Evolutionary conservation across 2,888 invertebrate species (phyloP).

Genomic region (Acheta domesticus): DNA sequence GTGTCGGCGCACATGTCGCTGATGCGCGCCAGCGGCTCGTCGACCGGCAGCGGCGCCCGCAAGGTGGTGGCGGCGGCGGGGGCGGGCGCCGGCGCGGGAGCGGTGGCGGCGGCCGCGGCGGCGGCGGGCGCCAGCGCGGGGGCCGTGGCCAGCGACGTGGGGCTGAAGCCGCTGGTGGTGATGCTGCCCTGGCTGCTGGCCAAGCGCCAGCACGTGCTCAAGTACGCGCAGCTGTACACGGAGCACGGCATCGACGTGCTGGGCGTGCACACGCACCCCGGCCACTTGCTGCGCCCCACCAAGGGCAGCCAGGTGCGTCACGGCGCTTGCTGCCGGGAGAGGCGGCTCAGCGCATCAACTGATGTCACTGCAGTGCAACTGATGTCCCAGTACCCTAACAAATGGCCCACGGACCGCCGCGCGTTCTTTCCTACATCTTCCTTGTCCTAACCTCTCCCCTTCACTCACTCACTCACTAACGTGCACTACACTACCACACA

Average conservation of each 20-base stretch:
- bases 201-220: conserved; percentile 48
- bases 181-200: conserved; percentile 51
- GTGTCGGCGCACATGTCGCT: not conserved
- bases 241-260: conserved; percentile 51
- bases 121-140: conserved; percentile 43
- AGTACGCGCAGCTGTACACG: conserved; percentile 49
- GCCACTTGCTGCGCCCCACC: conserved; percentile 49
- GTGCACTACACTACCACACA: too few relatives aligned
- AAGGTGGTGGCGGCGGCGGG: not conserved
- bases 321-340: too few relatives aligned
- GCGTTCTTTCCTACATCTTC: too few relatives aligned
- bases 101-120: conserved; percentile 2
- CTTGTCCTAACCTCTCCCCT: too few relatives aligned
- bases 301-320: conserved; percentile 44
- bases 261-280: conserved; percentile 47
- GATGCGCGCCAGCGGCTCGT: not conserved
- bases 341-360: too few relatives aligned
- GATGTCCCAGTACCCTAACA: too few relatives aligned
- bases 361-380: too few relatives aligned
- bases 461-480: too few relatives aligned
- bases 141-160: conserved; percentile 19
- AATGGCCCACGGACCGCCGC: too few relatives aligned
- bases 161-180: conserved; percentile 44
- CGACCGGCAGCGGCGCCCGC: not conserved
- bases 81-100: not conserved